Evolutionary conservation across 2,797 vertebrate genomes (phyloP), one percentile per base, ranked within the genome.

Genomic region (Myiotriccus ornatus): DNA sequence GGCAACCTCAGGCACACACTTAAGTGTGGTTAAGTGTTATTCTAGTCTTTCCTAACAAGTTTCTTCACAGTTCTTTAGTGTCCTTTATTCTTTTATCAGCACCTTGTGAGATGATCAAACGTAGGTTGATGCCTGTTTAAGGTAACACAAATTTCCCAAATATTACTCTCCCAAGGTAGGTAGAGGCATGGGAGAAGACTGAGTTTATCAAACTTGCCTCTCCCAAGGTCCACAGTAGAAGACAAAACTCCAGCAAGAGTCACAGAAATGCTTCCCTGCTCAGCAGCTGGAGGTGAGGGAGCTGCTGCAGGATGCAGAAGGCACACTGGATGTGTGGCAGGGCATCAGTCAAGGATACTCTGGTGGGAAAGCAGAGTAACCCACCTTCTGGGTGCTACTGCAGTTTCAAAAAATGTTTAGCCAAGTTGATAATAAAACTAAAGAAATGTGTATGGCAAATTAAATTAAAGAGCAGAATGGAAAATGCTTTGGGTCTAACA

Each of bases 391-490:
- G 28, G 14, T 63, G 60, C 21, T 80, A 27, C 22, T 60, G 50
- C 39, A 87, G 34, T 27, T 87, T 92, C 52, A 65, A 14, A 43
- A 75, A 78, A 84, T 25, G 24, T 28, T 87, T 84, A 82, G 44
- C 43, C 47, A 64, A 85, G 25, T 34, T 83, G 71, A 87, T 56
- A 1, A 83, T 80, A 91, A 91, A 80, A 35, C 23, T 32, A 59
- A 59, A 7, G 23, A 76, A 80, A 80, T 24, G 6, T 44, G 17
- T 78, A 57, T 1, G 28, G 60, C 18, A 49, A 80, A 32, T 77
- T 88, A 75, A 84, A 75, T 64, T 76, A 71, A 91, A 89, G n/a
- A 91, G 47, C n/a, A 76, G 68, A 91, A 89, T 15, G 47, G 63
- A 44, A 84, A 84, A 73, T 80, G 34, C n/a, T 79, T 81, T 39